phyloP scores from a whole-genome alignment of 2,113 vertebrate species.

The Thymallus thymallus region DNA sequence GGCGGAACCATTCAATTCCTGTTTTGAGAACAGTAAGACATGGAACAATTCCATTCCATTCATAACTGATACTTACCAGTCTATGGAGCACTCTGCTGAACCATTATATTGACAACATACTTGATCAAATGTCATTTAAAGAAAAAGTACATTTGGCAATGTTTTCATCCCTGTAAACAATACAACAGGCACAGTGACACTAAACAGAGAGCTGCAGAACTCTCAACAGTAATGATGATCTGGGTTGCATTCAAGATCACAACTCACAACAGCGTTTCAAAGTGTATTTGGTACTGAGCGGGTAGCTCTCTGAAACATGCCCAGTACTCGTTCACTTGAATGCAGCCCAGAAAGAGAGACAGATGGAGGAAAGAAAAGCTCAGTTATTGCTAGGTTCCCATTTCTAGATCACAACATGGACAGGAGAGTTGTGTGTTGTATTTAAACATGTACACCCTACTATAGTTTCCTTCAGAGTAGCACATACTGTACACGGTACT shows the following conservation, averaged over 20 bases:
- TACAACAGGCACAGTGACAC: slow-evolving; percentile 51
- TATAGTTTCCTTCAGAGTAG: too few species aligned
- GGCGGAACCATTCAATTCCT: neutral
- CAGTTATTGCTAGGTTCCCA: slow-evolving; percentile 57
- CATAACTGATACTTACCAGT: slow-evolving; percentile 9
- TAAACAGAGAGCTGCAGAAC: slow-evolving; percentile 30
- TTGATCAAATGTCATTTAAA: slow-evolving; percentile 21
- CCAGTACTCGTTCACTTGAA: slow-evolving; percentile 29
- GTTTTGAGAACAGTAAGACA: neutral
- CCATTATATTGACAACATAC: slow-evolving; percentile 30
- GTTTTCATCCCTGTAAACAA: slow-evolving; percentile 56
- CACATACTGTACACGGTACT: too few species aligned
- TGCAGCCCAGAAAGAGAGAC: slow-evolving; percentile 14
- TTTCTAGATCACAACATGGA: neutral
- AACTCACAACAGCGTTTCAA: slow-evolving; percentile 33
- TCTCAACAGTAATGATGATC: slow-evolving; percentile 18
- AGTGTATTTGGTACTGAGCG: slow-evolving; percentile 50
- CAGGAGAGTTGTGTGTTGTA: too few species aligned
- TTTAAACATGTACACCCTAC: too few species aligned
- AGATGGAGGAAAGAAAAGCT: neutral
- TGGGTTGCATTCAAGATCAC: slow-evolving; percentile 41
- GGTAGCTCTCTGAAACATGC: slow-evolving; percentile 24
- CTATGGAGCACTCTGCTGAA: slow-evolving; percentile 19
- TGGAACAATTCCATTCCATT: neutral
- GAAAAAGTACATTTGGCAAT: slow-evolving; percentile 48